Evolutionary conservation across 2,888 invertebrate genomes (phyloP).

Genomic region (Ischnura elegans): DNA sequence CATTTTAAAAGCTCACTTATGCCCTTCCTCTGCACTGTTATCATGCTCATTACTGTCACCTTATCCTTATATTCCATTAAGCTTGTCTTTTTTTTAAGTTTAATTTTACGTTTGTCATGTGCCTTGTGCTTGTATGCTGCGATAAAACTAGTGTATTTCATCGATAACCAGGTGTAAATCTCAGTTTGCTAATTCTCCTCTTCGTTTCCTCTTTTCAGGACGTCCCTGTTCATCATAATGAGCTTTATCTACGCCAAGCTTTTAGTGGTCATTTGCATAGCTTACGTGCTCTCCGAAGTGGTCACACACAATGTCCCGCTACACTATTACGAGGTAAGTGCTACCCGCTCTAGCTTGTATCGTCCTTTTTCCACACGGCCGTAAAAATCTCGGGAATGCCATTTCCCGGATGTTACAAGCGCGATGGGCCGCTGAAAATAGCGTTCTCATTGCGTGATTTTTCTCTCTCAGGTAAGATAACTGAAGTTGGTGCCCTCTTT

Average conservation of each 20-base stretch:
- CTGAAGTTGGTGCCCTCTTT: no score
- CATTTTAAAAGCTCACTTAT: no score
- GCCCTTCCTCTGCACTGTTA: no score
- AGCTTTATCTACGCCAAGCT: slow-evolving; percentile 98
- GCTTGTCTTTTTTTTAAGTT: background rate
- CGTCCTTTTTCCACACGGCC: background rate
- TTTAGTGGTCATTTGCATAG: slow-evolving; percentile 94
- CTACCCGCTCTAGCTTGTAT: background rate
- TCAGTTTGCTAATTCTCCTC: slow-evolving; percentile 34
- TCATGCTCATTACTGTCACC: no score
- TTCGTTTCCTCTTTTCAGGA: slow-evolving; percentile 83
- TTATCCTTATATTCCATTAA: no score
- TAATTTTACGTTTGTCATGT: background rate
- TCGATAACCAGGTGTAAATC: background rate
- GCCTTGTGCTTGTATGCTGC: no score
- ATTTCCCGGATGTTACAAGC: background rate
- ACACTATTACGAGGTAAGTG: slow-evolving; percentile 89
- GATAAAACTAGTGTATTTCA: background rate
- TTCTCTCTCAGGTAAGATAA: background rate
- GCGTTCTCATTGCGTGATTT: background rate
- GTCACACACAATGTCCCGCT: slow-evolving; percentile 95
- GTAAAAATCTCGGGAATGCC: background rate
- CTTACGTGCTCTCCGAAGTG: slow-evolving; percentile 96
- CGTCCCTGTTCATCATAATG: slow-evolving; percentile 95
- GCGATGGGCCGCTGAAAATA: background rate